Percentiles rank a stretch among this genome's conserved stretches.
Evolutionary conservation across 2,888 invertebrate species (phyloP).

Genomic region (Acleris sparsana): DNA sequence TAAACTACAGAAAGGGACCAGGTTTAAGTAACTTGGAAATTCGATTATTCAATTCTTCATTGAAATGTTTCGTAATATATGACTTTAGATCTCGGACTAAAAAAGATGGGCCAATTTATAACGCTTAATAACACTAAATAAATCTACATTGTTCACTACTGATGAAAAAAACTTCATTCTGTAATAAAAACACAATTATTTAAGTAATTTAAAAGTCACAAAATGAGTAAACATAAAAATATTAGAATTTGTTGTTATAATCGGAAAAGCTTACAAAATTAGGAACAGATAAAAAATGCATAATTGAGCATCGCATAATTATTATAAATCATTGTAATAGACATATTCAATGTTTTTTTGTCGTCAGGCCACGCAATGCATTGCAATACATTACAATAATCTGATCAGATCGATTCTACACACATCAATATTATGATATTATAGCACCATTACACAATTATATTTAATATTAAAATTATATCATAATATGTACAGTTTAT

Average conservation of each 20-base stretch:
- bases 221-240: not conserved
- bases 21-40: no score
- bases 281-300: slow-evolving; percentile 56
- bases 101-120: not conserved
- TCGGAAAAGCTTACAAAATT: slow-evolving; percentile 39
- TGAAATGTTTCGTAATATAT: not conserved
- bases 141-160: slow-evolving; percentile 1
- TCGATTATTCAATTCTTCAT: no score
- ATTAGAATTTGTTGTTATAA: slow-evolving; percentile 19
- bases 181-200: slow-evolving; percentile 4
- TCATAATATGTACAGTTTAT: slow-evolving; percentile 32
- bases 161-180: not conserved
- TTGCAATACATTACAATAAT: slow-evolving; percentile 15
- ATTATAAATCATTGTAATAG: slow-evolving; percentile 31
- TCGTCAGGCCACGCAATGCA: slow-evolving; percentile 18
- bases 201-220: not conserved
- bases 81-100: not conserved
- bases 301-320: slow-evolving; percentile 50
- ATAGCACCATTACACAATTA: slow-evolving; percentile 34
- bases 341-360: slow-evolving; percentile 33
- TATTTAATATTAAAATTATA: slow-evolving; percentile 27
- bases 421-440: slow-evolving; percentile 28
- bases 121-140: slow-evolving; percentile 3
- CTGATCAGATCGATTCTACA: slow-evolving; percentile 18
- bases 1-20: no score